Evolutionary conservation across 1,140 invertebrate genomes (phyloP), one percentile per base, ranked within the genome.

Genomic region (Pinna nobilis): DNA sequence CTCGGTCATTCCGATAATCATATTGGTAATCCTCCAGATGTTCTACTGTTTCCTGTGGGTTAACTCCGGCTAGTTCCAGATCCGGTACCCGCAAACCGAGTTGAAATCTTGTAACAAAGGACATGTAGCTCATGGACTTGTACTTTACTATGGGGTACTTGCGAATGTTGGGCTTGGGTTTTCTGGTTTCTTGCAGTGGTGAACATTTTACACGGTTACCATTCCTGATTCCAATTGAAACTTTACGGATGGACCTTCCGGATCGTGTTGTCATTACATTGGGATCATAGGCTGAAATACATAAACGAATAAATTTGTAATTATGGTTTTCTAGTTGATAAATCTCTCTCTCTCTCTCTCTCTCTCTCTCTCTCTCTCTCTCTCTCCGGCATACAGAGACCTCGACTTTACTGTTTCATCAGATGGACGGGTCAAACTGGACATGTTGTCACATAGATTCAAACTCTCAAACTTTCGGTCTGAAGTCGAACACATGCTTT

Each of bases 181-280:
- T 50, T 13, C 33, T 51, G 7, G 28, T 57, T n/a, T 50, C 47
- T 37, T 64, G 39, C n/a, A 55, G 67, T 41, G 53, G 37, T 3
- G 57, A 61, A 15, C 23, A 32, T 28, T 51, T 51, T 7, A 53
- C 39, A n/a, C 33, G 1, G 0, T 37, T n/a, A 9, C 35, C 35
- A 18, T 37, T 51, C 4, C 37, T 30, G 9, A 50, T 61, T 11
- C 33, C 37, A 41, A 64, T 32, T 25, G 72, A 35, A 3, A 80
- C 66, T 53, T 80, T 82, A 25, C 71, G 77, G 15, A 82, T 82
- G 11, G 79, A 77, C 50, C 81, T 49, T 0, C 80, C 82, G 53
- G 82, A 84, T 50, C 82, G 60, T 9, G 82, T 84, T 41, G 80
- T 82, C 80, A 82, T 82, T 13, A 82, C 78, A 74, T 78, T 70